Base-by-base conservation (phyloP, 2,113 vertebrate genomes). In the Rhizomys pruinosus region DNA sequence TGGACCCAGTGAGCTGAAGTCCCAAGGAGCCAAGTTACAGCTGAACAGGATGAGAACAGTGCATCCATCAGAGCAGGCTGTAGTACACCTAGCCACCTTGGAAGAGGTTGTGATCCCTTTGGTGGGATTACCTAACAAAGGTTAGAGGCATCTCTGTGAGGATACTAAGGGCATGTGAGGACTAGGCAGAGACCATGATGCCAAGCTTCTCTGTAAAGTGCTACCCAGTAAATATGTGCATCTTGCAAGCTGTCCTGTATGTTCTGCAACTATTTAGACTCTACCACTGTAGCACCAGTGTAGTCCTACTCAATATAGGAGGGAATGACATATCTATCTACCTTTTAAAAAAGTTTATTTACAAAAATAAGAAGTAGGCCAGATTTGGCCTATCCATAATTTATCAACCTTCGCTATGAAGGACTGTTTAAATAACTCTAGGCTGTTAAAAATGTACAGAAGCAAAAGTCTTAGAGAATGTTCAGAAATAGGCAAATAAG, bases 261-360 rank as follows among this genome's bases (percentile, higher is more conserved):
- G 88, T 42, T 42, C 73, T 29, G n/a, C 42, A 82, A 4, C 77
- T 32, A 5, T 23, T 52, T 5, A 25, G 11, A 2, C 39, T 64
- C 72, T 71, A 57, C 42, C 68, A 32, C 15, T 29, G 1, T 44
- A 47, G n/a, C 17, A 20, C 22, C 55, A 32, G 74, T 32, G 7
- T 47, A 71, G 19, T 44, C 63, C 4, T 4, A 44, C 10, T 79
- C 52, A 10, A 3, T 23, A 27, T 16, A 55, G 32, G 39, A 57
- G 32, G 29, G 16, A 82, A 77, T 34, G 37, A 80, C 5, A 64
- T 5, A 10, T 8, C 3, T 32, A 44, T 29, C 73, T 90, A 59
- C 44, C 73, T 91, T 78, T 69, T 82, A 66, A 91, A 91, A 96
- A 74, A 79, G 20, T 87, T 74, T 29, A 61, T 74, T 84, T 85